Conservation (phyloP, 2,888 invertebrate species). For the Pristionchus mayeri region DNA sequence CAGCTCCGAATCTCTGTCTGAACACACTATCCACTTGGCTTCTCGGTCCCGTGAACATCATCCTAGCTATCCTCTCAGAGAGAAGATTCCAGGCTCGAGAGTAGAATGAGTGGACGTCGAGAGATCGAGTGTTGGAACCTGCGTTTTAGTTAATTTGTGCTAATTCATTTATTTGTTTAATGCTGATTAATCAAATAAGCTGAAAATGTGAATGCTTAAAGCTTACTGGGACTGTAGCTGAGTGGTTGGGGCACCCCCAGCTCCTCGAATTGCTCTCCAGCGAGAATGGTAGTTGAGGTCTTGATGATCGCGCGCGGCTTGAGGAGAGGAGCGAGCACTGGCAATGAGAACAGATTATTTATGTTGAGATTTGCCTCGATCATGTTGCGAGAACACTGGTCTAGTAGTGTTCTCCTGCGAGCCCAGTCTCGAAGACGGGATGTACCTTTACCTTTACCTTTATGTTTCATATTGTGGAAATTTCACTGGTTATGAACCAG, state of each 20-base stretch:
- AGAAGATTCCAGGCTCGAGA: background rate
- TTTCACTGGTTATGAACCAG: background rate
- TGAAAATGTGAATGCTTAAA: too few relatives aligned
- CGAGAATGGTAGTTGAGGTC: background rate
- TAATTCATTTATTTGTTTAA: background rate
- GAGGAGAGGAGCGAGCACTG: conserved; percentile 19
- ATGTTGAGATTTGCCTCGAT: background rate
- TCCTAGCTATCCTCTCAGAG: background rate
- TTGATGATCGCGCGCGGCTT: background rate
- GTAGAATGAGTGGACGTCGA: conserved; percentile 16
- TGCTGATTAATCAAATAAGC: background rate
- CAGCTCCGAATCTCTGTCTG: background rate
- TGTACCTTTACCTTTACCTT: too few relatives aligned
- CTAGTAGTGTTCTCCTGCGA: too few relatives aligned
- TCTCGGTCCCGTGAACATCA: background rate
- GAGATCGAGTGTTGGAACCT: background rate
- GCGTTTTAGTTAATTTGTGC: background rate
- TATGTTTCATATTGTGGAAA: too few relatives aligned
- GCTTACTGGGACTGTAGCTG: conserved; percentile 18
- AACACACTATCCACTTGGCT: background rate
- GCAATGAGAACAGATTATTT: background rate
- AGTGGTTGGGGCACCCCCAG: background rate
- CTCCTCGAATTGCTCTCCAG: background rate
- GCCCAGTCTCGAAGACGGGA: too few relatives aligned
- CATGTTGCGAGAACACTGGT: background rate